Conservation (phyloP, 1,140 invertebrate genomes). For the Drosophila burlai region DNA sequence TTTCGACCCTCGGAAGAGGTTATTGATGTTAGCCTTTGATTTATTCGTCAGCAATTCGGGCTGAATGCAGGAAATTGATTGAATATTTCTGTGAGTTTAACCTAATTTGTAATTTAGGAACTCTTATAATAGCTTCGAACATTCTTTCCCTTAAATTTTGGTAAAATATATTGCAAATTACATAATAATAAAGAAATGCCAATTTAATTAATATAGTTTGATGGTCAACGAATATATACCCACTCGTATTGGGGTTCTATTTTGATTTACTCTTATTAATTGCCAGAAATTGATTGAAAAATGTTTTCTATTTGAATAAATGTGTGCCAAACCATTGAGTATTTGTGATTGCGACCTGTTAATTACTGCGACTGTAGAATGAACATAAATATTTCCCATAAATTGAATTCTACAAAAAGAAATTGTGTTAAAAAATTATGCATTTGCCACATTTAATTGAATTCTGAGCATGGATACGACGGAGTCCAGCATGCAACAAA, state of each 20-base stretch:
- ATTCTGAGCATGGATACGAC: conserved; percentile 45
- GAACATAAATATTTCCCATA: conserved; percentile 46
- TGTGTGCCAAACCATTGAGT: conserved; percentile 4
- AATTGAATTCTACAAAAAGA: conserved; percentile 24
- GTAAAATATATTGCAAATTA: not conserved
- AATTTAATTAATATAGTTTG: not conserved
- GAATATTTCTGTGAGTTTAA: not conserved
- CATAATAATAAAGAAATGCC: not conserved
- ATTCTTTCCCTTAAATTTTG: too few relatives aligned
- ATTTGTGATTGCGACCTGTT: conserved; percentile 6
- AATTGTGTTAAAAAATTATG: conserved; percentile 57
- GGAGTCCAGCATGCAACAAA: conserved; percentile 26
- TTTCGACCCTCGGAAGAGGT: conserved; percentile 22
- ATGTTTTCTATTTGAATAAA: not conserved
- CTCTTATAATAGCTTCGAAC: not conserved
- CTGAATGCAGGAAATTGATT: not conserved
- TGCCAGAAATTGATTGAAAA: conserved; percentile 11
- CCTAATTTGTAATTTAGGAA: not conserved
- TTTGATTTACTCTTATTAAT: conserved; percentile 9
- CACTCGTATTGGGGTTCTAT: not conserved
- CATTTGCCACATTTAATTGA: conserved; percentile 69
- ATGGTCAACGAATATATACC: not conserved
- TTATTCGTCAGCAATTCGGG: conserved; percentile 19
- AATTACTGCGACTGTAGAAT: conserved; percentile 21
- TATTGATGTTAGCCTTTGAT: conserved; percentile 34